Conservation (phyloP, 2,888 invertebrate genomes). For the Drosophila yooni region DNA sequence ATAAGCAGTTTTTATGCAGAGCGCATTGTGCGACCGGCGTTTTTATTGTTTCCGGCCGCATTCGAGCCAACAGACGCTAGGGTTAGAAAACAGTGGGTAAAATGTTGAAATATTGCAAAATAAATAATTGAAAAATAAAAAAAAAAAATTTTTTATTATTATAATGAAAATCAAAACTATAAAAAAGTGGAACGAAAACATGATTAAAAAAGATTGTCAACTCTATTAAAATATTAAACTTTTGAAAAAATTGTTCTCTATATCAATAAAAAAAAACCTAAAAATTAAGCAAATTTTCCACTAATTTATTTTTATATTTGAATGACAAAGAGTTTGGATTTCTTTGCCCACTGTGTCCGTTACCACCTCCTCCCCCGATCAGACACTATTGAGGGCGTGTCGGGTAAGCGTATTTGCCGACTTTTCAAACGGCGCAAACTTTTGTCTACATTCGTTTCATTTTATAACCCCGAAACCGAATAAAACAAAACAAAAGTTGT, state of each 20-base stretch:
- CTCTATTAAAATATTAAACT: not conserved
- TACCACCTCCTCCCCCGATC: not conserved
- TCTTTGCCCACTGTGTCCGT: not conserved
- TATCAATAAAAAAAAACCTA: rapidly evolving
- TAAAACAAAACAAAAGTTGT: conserved; percentile 72
- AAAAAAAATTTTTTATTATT: not conserved
- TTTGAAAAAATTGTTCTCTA: rapidly evolving
- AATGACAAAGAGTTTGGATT: not conserved
- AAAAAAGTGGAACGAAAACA: not conserved
- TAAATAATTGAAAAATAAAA: not conserved
- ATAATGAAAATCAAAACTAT: not conserved
- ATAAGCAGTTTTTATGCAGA: conserved; percentile 76
- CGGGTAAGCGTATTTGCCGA: conserved; percentile 55
- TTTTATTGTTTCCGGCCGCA: conserved; percentile 75
- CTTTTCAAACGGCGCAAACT: conserved; percentile 63
- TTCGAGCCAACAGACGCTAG: conserved; percentile 28
- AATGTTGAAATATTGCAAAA: not conserved
- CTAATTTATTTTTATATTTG: not conserved
- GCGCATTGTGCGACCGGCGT: conserved; percentile 61
- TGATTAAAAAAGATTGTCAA: not conserved
- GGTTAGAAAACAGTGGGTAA: conserved; percentile 48
- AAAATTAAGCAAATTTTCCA: not conserved
- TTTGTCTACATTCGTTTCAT: conserved; percentile 73
- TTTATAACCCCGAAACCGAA: conserved; percentile 70
- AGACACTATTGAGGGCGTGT: conserved; percentile 40